A percentile compares a stretch with the other conserved stretches of the same genome.
These are phyloP conservation scores for Triplophysa yarkandensis DNA, from an alignment of 2,797 vertebrate genomes.

Conservation along the genomic window DNA sequence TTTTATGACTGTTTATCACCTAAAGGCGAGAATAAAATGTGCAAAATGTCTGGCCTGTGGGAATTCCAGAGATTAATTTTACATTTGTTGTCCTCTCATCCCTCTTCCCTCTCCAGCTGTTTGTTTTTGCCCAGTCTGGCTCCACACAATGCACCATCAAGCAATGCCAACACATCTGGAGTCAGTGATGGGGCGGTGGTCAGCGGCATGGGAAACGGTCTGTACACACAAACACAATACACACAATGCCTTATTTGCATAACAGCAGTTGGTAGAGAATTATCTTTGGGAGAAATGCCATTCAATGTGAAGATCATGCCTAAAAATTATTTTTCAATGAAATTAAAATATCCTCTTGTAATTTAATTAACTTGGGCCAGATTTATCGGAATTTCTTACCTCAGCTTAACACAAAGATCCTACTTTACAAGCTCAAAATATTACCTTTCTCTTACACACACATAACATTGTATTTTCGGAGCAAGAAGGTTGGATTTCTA, in stretches of 20 bases:
- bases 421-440: too few species aligned
- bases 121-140: slow-evolving; percentile 96
- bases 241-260: neutral
- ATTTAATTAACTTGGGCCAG: too few species aligned
- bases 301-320: neutral
- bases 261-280: neutral
- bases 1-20: slow-evolving; percentile 16
- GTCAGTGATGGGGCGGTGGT: slow-evolving; percentile 89
- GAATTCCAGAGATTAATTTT: neutral
- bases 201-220: slow-evolving; percentile 93
- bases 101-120: slow-evolving; percentile 75
- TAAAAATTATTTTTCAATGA: neutral
- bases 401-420: too few species aligned
- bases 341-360: too few species aligned
- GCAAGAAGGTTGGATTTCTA: too few species aligned
- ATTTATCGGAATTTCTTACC: too few species aligned
- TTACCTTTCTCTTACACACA: too few species aligned
- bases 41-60: neutral
- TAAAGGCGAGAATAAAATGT: slow-evolving; percentile 11
- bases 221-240: slow-evolving; percentile 53
- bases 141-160: slow-evolving; percentile 91
- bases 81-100: neutral
- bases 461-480: too few species aligned
- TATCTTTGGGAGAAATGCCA: neutral
- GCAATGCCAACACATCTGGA: slow-evolving; percentile 86